Evolutionary conservation across 2,113 vertebrate species (phyloP).

Genomic region (Tor tambroides): DNA sequence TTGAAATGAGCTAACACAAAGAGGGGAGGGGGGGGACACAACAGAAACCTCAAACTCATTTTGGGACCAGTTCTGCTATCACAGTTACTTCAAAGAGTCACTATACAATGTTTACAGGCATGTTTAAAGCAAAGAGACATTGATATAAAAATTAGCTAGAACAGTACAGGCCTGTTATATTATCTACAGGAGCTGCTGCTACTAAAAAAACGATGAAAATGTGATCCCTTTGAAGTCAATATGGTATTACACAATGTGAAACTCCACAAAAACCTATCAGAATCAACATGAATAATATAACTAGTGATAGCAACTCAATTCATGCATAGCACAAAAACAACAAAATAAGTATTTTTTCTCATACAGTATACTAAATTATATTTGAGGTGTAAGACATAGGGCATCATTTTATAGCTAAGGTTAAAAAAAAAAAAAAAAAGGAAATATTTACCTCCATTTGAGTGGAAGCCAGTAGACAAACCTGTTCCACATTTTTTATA

Average conservation of each 20-base stretch:
- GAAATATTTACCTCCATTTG: constrained; percentile 17
- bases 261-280: background rate
- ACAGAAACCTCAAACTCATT: constrained; percentile 33
- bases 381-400: background rate
- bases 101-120: constrained; percentile 22
- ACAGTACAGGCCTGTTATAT: constrained; percentile 39
- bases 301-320: background rate
- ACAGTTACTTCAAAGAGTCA: constrained; percentile 2
- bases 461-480: background rate
- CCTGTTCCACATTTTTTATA: background rate
- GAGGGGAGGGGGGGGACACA: background rate
- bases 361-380: constrained; percentile 2
- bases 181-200: constrained; percentile 49
- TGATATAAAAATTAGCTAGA: constrained; percentile 29
- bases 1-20: constrained; percentile 22
- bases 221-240: constrained; percentile 51
- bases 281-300: constrained; percentile 16
- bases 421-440: too few relatives aligned
- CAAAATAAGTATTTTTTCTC: background rate
- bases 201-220: constrained; percentile 45
- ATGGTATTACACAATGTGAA: constrained; percentile 43
- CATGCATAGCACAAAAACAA: background rate
- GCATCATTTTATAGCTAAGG: background rate
- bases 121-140: constrained; percentile 12
- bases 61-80: constrained; percentile 16